Percentiles rank a stretch among this genome's conserved stretches.
These are phyloP conservation scores for Fregetta grallaria DNA, from an alignment of 2,113 vertebrate species.

Conservation along the genomic window DNA sequence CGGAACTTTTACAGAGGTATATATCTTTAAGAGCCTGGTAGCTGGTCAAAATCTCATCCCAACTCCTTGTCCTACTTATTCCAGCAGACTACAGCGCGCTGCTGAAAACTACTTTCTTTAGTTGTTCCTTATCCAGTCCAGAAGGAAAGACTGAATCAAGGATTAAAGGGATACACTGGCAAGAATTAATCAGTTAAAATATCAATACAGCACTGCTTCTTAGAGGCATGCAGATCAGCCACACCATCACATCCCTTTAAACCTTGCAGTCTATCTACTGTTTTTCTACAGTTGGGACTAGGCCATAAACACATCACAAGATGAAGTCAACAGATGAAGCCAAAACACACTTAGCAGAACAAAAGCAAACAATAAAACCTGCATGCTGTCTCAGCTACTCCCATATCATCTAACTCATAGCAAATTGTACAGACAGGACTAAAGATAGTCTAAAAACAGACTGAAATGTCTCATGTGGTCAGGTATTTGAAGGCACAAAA, in stretches of 20 bases:
- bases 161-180: background rate
- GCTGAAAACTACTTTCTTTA: background rate
- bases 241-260: background rate
- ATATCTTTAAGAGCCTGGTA: background rate
- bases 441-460: background rate
- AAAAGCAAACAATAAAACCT: background rate
- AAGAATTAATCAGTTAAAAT: background rate
- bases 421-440: background rate
- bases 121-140: background rate
- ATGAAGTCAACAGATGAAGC: background rate
- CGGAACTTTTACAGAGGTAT: background rate
- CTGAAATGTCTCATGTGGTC: background rate
- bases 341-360: background rate
- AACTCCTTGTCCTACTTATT: background rate
- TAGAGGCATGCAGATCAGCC: background rate
- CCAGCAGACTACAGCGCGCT: background rate
- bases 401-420: background rate
- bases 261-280: background rate
- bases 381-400: background rate
- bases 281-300: background rate
- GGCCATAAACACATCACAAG: background rate
- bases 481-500: background rate
- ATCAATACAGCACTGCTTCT: background rate
- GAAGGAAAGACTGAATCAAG: background rate
- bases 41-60: background rate